A percentile compares a stretch with the other conserved stretches of the same genome.
phyloP scores from a whole-genome alignment of 2,888 invertebrate genomes.

The Abrostola triplasia region DNA sequence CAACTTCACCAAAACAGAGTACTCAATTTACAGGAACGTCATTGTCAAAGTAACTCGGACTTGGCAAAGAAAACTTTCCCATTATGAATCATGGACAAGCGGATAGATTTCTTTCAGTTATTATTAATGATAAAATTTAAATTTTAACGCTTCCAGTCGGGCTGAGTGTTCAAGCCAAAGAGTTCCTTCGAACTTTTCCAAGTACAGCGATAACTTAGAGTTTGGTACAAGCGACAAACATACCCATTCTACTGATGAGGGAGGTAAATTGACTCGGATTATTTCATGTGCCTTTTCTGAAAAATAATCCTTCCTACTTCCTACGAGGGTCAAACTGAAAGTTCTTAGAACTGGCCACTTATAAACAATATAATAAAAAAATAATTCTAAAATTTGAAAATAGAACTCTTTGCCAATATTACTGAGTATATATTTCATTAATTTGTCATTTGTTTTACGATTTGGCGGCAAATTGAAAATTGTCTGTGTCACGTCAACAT shows the following conservation, averaged over 20 bases:
- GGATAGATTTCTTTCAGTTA: conserved; percentile 52
- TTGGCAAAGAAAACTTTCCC: conserved; percentile 35
- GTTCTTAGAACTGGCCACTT: too few relatives aligned
- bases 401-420: too few relatives aligned
- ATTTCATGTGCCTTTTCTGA: not conserved
- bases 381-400: too few relatives aligned
- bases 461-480: too few relatives aligned
- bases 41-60: conserved; percentile 20
- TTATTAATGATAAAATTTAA: conserved; percentile 65
- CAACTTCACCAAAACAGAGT: conserved; percentile 4
- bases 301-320: too few relatives aligned
- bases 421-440: too few relatives aligned
- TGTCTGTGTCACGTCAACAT: too few relatives aligned
- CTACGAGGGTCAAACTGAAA: too few relatives aligned
- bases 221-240: conserved; percentile 51
- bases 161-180: conserved; percentile 69
- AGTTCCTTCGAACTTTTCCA: conserved; percentile 73
- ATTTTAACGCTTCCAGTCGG: conserved; percentile 66
- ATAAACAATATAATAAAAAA: too few relatives aligned
- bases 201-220: conserved; percentile 75
- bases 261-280: not conserved
- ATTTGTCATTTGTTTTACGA: too few relatives aligned
- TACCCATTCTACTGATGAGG: not conserved
- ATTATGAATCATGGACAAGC: conserved; percentile 33
- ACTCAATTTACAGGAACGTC: conserved; percentile 16